Percentiles rank a stretch among this genome's conserved stretches.
phyloP scores from a whole-genome alignment of 2,888 invertebrate species.

The Macrophya alboannulata region DNA sequence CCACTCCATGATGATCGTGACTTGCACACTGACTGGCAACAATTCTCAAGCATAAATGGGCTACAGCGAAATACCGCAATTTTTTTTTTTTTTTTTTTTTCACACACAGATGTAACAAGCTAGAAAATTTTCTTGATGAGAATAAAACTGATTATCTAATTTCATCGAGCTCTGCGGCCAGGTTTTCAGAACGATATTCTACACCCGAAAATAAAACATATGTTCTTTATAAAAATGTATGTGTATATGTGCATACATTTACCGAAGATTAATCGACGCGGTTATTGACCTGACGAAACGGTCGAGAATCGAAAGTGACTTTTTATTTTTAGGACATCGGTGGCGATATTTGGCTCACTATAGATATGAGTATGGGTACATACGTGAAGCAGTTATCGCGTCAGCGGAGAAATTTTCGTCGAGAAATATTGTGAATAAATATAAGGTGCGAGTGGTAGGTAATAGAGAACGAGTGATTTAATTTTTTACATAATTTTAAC shows the following conservation, averaged over 20 bases:
- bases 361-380: neutral
- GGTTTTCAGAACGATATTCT: neutral
- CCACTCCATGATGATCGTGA: neutral
- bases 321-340: constrained; percentile 43
- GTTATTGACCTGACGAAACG: neutral
- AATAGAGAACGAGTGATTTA: neutral
- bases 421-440: neutral
- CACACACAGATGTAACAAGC: neutral
- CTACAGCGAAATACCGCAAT: neutral
- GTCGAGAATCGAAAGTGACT: constrained; percentile 45
- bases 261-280: constrained; percentile 3
- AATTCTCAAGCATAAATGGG: constrained; percentile 1
- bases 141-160: neutral
- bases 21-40: constrained; percentile 32
- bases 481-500: neutral
- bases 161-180: neutral
- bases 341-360: constrained; percentile 1
- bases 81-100: neutral
- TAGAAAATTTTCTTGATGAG: neutral
- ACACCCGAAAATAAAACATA: neutral
- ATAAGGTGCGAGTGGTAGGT: neutral
- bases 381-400: neutral
- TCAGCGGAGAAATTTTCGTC: neutral
- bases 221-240: neutral
- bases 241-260: neutral